phyloP scores from a whole-genome alignment of 2,797 vertebrate genomes.

The Triplophysa yarkandensis region DNA sequence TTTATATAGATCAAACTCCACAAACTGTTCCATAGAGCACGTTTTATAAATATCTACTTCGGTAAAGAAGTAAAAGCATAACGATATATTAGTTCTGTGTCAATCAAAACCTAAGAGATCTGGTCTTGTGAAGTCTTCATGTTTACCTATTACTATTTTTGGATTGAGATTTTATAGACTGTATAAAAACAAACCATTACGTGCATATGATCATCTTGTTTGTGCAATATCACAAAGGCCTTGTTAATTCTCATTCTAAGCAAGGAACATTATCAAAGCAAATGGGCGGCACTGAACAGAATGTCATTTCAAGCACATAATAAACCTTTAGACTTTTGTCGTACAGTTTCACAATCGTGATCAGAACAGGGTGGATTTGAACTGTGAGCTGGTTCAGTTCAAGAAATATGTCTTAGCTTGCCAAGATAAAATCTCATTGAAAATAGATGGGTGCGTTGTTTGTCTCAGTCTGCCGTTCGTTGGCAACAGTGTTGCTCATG shows the following conservation, averaged over 20 bases:
- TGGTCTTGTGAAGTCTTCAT: too few relatives aligned
- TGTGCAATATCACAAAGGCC: constrained; percentile 27
- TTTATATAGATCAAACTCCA: too few relatives aligned
- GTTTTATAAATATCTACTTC: too few relatives aligned
- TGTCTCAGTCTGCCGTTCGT: background rate
- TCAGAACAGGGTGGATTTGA: background rate
- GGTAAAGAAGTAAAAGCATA: too few relatives aligned
- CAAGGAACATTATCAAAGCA: constrained; percentile 44
- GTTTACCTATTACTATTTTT: too few relatives aligned
- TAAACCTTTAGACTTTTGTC: constrained; percentile 6
- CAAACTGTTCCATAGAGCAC: too few relatives aligned
- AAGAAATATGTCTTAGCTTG: background rate
- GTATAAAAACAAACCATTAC: background rate
- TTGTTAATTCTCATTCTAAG: constrained; percentile 20
- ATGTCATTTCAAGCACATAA: constrained; percentile 16
- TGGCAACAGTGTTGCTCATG: constrained; percentile 19
- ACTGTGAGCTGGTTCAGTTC: background rate
- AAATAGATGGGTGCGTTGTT: background rate
- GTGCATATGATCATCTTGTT: background rate
- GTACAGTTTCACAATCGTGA: background rate
- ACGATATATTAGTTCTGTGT: too few relatives aligned
- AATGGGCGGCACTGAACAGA: constrained; percentile 30
- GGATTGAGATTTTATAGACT: too few relatives aligned
- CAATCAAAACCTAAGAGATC: too few relatives aligned
- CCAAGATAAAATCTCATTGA: background rate